Conservation (phyloP, 2,888 invertebrate genomes). For the Diachrysia chrysitis region DNA sequence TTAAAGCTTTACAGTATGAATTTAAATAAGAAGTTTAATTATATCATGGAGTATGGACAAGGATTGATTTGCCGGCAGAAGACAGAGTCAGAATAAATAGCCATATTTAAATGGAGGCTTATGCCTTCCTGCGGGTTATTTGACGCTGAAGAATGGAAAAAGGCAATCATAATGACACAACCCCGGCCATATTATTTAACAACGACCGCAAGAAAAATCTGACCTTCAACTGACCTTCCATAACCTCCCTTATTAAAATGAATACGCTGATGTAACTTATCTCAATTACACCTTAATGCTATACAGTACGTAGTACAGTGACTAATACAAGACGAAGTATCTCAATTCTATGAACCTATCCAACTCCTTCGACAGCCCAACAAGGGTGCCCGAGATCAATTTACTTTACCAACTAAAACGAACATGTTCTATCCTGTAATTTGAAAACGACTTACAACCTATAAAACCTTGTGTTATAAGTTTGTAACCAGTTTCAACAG, state of each 20-base stretch:
- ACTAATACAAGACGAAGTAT: conserved; percentile 26
- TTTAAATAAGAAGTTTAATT: not conserved
- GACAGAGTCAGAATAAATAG: too few species aligned
- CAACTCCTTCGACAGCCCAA: conserved; percentile 7
- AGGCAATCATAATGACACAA: too few species aligned
- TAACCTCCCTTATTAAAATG: too few species aligned
- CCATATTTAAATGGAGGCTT: too few species aligned
- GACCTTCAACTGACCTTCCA: too few species aligned
- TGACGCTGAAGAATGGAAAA: too few species aligned
- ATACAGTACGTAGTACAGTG: not conserved
- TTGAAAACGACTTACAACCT: conserved; percentile 18
- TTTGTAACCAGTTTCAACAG: conserved; percentile 11
- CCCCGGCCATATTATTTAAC: too few species aligned
- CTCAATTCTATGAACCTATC: conserved; percentile 5
- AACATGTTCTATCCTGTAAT: conserved; percentile 15
- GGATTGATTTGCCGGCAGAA: too few species aligned
- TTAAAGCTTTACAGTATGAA: not conserved
- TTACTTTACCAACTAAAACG: conserved; percentile 13
- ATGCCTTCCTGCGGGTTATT: too few species aligned
- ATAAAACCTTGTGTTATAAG: not conserved
- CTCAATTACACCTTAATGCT: too few species aligned
- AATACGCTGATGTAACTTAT: too few species aligned
- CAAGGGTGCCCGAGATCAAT: conserved; percentile 21
- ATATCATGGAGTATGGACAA: not conserved
- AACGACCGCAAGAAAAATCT: too few species aligned